A percentile compares a stretch with the other conserved stretches of the same genome.
These are phyloP conservation scores for Hystrix cristata DNA, from an alignment of 2,113 vertebrate genomes.

Conservation along the genomic window DNA sequence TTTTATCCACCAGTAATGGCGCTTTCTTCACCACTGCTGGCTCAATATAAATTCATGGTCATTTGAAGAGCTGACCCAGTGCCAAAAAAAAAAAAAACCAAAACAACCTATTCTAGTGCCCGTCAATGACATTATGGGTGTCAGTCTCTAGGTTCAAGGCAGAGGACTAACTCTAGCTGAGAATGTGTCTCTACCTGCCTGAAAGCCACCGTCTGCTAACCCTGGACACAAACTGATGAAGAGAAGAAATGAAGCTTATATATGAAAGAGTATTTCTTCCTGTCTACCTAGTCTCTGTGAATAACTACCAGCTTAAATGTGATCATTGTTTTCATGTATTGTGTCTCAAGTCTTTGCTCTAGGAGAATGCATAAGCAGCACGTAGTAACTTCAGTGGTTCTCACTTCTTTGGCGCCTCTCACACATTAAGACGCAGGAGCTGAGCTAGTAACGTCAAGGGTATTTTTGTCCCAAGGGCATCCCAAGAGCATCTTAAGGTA, in stretches of 20 bases:
- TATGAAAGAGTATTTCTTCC: not conserved
- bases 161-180: not conserved
- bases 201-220: not conserved
- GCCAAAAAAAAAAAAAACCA: not conserved
- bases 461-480: not conserved
- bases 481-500: not conserved
- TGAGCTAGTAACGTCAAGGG: not conserved
- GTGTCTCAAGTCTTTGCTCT: not conserved
- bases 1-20: conserved; percentile 79
- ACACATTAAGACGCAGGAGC: not conserved
- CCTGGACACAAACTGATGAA: not conserved
- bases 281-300: not conserved
- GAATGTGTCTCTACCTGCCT: not conserved
- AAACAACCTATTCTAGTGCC: not conserved
- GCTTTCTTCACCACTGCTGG: conserved; percentile 79
- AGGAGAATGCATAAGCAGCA: not conserved
- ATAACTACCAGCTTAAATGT: not conserved
- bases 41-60: conserved; percentile 73
- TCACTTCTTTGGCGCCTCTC: not conserved
- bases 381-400: not conserved
- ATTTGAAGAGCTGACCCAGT: conserved; percentile 72
- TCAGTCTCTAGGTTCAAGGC: not conserved
- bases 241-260: not conserved
- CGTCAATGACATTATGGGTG: conserved; percentile 36
- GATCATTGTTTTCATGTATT: not conserved